Percentiles rank a stretch among this genome's conserved stretches.
These are phyloP conservation scores for Aphelinus atriplicis DNA, from an alignment of 1,140 invertebrate genomes.

Conservation along the genomic window DNA sequence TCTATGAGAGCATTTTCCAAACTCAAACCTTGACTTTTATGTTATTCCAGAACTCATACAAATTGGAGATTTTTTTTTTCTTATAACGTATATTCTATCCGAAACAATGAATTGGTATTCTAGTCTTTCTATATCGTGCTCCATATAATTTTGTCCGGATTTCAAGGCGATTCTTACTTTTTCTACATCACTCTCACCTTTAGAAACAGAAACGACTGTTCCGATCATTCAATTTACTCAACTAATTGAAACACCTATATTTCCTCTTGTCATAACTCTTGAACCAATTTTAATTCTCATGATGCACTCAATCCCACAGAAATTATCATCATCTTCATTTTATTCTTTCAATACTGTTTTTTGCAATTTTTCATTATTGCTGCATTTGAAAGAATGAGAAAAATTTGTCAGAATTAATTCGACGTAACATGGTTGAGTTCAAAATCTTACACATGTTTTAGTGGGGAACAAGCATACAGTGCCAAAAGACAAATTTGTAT, in stretches of 20 bases:
- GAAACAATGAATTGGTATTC: too few relatives aligned
- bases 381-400: neutral
- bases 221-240: constrained; percentile 28
- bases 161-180: too few relatives aligned
- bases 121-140: too few relatives aligned
- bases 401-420: neutral
- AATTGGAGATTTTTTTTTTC: constrained; percentile 49
- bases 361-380: constrained; percentile 16
- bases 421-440: too few relatives aligned
- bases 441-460: neutral
- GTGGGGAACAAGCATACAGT: constrained; percentile 29
- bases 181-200: too few relatives aligned
- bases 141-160: too few relatives aligned
- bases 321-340: neutral
- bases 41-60: constrained; percentile 46
- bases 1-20: too few relatives aligned
- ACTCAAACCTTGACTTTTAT: constrained; percentile 37
- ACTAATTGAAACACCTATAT: constrained; percentile 29
- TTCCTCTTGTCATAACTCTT: constrained; percentile 19
- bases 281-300: constrained; percentile 39
- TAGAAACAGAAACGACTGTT: too few relatives aligned
- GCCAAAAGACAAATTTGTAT: constrained; percentile 29
- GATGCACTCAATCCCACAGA: constrained; percentile 33
- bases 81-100: neutral
- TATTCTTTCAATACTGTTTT: constrained; percentile 23